Evolutionary conservation across 2,113 vertebrate genomes (phyloP), one percentile per base, ranked within the genome.

Genomic region (Lepidothrix coronata): DNA sequence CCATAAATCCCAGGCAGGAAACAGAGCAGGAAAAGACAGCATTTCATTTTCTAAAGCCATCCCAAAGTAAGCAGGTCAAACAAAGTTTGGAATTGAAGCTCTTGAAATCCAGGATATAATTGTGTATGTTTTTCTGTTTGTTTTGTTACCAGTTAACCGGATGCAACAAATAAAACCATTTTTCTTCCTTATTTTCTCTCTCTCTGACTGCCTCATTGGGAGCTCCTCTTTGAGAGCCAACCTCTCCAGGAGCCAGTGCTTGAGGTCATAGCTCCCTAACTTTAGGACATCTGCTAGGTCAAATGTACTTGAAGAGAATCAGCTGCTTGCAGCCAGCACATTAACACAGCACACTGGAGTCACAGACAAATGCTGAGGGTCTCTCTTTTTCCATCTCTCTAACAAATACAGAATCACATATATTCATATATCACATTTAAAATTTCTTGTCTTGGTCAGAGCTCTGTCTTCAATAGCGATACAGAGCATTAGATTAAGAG

Each of bases 1-100:
- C 88, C 83, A 95, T 97, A 97, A 97, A 96, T 97, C 88, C 91
- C 91, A 94, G 93, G 66, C 95, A 96, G 96, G 95, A 97, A 97
- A 93, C 89, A 59, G 90, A 94, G 76, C 72, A 89, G 85, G 93
- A 89, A 96, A 93, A 93, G 82, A 91, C 51, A 91, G 90, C 59
- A 8, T 97, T 96, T 97, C 63, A 62, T 97, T 97, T 97, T 96
- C 92, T 91, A 91, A 89, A 97, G 79, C 85, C 89, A 96, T 89
- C 79, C 88, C 91, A 91, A 73, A 94, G 80, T 46, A 94, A 82
- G 48, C 86, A 48, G 95, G 96, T 97, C 97, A 96, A 87, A 93
- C 52, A 71, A 87, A 96, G 93, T 96, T 93, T 96, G 92, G 93
- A 94, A 74, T 18, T 80, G 76, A 93, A 91, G 84, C 79, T 93